Base-by-base conservation (phyloP, 2,888 invertebrate genomes). In the Morinoia aosen region DNA sequence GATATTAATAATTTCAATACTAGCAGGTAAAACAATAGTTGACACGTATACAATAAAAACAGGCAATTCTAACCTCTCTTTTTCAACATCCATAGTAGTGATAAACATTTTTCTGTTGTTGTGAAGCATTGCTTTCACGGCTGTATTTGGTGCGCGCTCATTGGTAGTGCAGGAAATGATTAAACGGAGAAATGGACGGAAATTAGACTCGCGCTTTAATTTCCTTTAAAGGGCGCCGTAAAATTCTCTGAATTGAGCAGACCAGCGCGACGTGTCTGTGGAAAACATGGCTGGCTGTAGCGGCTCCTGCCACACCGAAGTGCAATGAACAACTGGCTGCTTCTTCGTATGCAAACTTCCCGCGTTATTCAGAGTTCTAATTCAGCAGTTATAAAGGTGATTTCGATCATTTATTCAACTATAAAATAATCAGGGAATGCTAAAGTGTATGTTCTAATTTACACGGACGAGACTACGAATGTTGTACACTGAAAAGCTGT, bases 131-230 rank as follows among this genome's bases (percentile, higher is more conserved):
- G 16, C 25, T 33, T 76, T 33, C 76, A 33, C 33, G 25, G 25
- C 8, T 76, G 25, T 14, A 76, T 76, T 76, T 76, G 25, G 25
- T 76, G 19, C 33, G 16, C 7, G 33, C 25, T 16, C 76, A 76
- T 33, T 76, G 76, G 76, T 76, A 76, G 76, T 16, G 76, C 76
- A 76, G 76, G 76, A 76, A 76, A 76, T 76, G 76, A 76, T 76
- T 76, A 19, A 76, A 76, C 25, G 76, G 76, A 76, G 76, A 76
- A 76, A 76, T 76, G 33, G 25, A 76, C 76, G 76, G 76, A 76
- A 76, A 76, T 76, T 19, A 76, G 33, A 76, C 76, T 25, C 76
- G 25, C 76, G 76, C 19, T 76, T 76, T 76, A 76, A 76, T 76
- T 76, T 76, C 76, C 19, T 76, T 33, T 33, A 33, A 76, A 76